These are phyloP conservation scores for Naso thynnoides DNA, from an alignment of 2,797 vertebrate genomes.

Conservation along the genomic window DNA sequence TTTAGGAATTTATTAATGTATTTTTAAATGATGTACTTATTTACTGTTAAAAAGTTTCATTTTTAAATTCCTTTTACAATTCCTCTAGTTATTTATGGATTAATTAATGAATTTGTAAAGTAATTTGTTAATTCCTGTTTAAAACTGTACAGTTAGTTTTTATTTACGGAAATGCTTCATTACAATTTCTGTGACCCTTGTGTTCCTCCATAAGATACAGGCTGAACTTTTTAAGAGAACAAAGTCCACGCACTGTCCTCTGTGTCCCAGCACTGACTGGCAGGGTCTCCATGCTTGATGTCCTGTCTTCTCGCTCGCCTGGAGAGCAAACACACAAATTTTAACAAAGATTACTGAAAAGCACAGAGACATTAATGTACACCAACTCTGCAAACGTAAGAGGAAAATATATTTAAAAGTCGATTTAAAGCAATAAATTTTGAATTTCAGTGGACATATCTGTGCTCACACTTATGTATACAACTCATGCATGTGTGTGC, in stretches of 20 bases:
- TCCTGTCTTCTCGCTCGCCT: conserved; percentile 97
- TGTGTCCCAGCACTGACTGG: conserved; percentile 95
- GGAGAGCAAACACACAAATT: conserved; percentile 57
- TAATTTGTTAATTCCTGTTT: too few relatives aligned
- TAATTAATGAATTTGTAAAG: too few relatives aligned
- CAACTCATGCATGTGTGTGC: too few relatives aligned
- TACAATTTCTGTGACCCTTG: too few relatives aligned
- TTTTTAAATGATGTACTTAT: too few relatives aligned
- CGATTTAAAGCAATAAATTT: neutral
- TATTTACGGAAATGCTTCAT: too few relatives aligned
- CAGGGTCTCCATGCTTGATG: conserved; percentile 95
- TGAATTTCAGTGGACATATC: neutral
- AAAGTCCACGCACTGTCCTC: conserved; percentile 89
- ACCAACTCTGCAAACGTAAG: neutral
- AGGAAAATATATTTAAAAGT: neutral
- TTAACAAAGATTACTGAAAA: neutral
- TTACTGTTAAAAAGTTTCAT: too few relatives aligned
- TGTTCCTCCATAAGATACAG: too few relatives aligned
- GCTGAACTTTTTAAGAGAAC: neutral
- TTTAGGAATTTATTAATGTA: too few relatives aligned
- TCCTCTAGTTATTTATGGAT: too few relatives aligned
- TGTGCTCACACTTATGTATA: neutral
- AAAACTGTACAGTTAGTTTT: too few relatives aligned
- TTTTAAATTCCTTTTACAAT: too few relatives aligned
- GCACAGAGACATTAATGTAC: neutral